Evolutionary conservation across 2,113 vertebrate species (phyloP).

Genomic region (Cephalopholis sonnerati): DNA sequence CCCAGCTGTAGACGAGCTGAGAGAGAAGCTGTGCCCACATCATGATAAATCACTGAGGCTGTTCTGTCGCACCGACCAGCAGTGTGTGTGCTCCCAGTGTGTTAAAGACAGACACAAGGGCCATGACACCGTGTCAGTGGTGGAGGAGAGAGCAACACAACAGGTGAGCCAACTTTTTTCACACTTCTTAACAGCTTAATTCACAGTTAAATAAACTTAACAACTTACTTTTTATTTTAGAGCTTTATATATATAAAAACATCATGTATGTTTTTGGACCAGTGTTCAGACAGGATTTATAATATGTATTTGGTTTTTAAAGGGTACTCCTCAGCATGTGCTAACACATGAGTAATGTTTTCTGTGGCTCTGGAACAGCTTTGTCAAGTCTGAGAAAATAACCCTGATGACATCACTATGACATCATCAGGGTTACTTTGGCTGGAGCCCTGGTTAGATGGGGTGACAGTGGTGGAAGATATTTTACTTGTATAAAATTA

Average conservation of each 20-base stretch:
- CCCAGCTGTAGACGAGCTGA: conserved; percentile 66
- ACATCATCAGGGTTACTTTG: neutral
- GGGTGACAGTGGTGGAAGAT: neutral
- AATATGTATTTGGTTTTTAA: neutral
- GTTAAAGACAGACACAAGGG: conserved; percentile 80
- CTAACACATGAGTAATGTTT: too few species aligned
- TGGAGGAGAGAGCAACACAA: conserved; percentile 65
- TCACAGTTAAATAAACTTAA: neutral
- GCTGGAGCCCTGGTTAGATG: neutral
- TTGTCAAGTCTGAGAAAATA: neutral
- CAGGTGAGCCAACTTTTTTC: conserved; percentile 70
- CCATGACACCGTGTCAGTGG: conserved; percentile 70
- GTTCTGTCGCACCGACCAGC: conserved; percentile 83
- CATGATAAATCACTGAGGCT: conserved; percentile 78
- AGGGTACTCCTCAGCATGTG: neutral
- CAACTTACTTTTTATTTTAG: neutral
- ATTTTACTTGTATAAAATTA: neutral
- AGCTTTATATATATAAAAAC: neutral
- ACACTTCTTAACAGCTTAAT: neutral
- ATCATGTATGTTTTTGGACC: neutral
- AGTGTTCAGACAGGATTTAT: neutral
- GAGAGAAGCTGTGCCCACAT: conserved; percentile 77
- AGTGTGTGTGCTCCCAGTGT: conserved; percentile 81
- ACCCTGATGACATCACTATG: neutral
- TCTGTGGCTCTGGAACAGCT: too few species aligned